A percentile compares a stretch with the other conserved stretches of the same genome.
phyloP scores from a whole-genome alignment of 2,888 invertebrate genomes.

The Neoitamus cyanurus region DNA sequence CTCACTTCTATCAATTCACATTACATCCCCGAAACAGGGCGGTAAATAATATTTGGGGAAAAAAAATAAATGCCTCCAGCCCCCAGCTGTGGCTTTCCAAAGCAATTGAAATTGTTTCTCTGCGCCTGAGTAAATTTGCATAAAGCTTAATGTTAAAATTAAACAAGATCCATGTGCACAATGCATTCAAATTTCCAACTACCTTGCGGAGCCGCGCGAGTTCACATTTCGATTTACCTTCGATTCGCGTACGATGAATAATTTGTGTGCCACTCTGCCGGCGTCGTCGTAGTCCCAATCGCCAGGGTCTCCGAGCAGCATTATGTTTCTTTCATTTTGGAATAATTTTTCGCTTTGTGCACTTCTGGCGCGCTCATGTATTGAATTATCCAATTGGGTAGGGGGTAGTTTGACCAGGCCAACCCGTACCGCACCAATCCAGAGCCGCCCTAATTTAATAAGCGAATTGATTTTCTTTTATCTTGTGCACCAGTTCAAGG shows the following conservation, averaged over 20 bases:
- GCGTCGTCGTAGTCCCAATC: not conserved
- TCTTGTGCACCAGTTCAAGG: not conserved
- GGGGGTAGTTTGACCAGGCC: not conserved
- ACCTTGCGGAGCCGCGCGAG: not conserved
- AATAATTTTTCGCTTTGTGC: slow-evolving; percentile 5
- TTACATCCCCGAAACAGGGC: not conserved
- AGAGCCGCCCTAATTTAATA: not conserved
- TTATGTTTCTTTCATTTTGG: not conserved
- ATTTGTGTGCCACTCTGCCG: not conserved
- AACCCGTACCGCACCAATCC: not conserved
- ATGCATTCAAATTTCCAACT: not conserved
- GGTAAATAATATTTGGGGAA: not conserved
- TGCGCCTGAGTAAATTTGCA: not conserved
- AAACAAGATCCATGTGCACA: not conserved
- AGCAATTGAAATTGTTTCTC: not conserved
- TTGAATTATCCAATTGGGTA: not conserved
- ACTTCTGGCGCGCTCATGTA: not conserved
- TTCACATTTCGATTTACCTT: not conserved
- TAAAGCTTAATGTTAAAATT: not conserved
- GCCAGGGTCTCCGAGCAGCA: not conserved
- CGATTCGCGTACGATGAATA: not conserved
- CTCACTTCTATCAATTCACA: not conserved
- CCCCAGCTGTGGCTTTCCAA: not conserved
- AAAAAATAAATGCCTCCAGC: not conserved
- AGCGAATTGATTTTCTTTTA: not conserved